A percentile compares a stretch with the other conserved stretches of the same genome.
These are phyloP conservation scores for Aphyosemion australe DNA, from an alignment of 2,113 vertebrate species.

Conservation along the genomic window DNA sequence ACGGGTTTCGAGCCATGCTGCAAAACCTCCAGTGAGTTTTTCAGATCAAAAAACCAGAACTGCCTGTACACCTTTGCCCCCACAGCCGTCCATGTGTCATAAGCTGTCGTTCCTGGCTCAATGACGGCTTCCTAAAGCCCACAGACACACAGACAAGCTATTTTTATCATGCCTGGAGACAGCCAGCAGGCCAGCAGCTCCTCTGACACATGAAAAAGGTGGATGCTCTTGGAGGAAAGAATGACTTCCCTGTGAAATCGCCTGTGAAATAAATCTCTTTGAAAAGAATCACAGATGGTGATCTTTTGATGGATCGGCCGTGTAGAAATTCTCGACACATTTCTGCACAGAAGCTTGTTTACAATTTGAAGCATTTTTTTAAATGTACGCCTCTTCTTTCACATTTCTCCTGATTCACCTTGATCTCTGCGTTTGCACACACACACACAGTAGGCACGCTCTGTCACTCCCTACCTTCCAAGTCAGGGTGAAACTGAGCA, in stretches of 20 bases:
- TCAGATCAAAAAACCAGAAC: conserved; percentile 91
- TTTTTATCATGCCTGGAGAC: conserved; percentile 62
- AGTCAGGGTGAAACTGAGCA: conserved; percentile 30
- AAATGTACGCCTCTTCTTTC: conserved; percentile 16
- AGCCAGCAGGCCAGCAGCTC: conserved; percentile 60
- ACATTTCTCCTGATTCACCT: conserved; percentile 63
- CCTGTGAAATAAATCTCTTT: neutral
- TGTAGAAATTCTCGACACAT: conserved; percentile 9
- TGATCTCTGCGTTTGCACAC: conserved; percentile 40
- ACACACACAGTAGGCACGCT: conserved; percentile 9
- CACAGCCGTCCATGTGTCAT: conserved; percentile 84
- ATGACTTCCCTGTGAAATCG: neutral
- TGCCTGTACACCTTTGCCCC: conserved; percentile 85
- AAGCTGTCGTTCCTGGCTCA: conserved; percentile 86
- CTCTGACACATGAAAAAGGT: conserved; percentile 39
- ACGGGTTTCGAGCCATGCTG: conserved; percentile 71
- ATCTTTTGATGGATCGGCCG: conserved; percentile 15
- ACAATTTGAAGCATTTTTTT: conserved; percentile 23
- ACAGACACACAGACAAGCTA: conserved; percentile 57
- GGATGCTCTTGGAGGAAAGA: conserved; percentile 18
- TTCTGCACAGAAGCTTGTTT: conserved; percentile 31
- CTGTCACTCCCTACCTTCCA: conserved; percentile 22
- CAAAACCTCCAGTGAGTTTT: conserved; percentile 82
- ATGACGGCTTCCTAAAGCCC: conserved; percentile 86
- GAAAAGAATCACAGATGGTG: conserved; percentile 18